Percentiles rank a stretch among this genome's conserved stretches.
phyloP scores from a whole-genome alignment of 2,113 vertebrate species.

The Aspidoscelis tigris region DNA sequence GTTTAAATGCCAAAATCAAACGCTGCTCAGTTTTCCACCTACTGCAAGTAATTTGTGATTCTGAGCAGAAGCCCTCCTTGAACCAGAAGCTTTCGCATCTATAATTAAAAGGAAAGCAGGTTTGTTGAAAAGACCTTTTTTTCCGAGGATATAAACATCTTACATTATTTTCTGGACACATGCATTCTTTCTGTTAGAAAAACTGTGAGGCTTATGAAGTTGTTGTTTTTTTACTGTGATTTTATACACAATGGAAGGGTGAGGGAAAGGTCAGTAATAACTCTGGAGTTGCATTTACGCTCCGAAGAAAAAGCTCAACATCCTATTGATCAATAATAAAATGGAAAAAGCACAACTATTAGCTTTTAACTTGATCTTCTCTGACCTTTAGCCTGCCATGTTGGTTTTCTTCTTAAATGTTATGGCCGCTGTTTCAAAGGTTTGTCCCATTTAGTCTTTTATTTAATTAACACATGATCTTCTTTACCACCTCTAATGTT shows the following conservation, averaged over 20 bases:
- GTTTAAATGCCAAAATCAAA: constrained; percentile 41
- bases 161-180: constrained; percentile 57
- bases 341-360: constrained; percentile 80
- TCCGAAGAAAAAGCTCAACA: constrained; percentile 70
- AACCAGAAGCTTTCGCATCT: constrained; percentile 13
- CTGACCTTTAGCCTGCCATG: constrained; percentile 78
- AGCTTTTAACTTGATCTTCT: constrained; percentile 79
- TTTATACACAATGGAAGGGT: constrained; percentile 77
- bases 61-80: constrained; percentile 13
- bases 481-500: constrained; percentile 69
- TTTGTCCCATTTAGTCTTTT: constrained; percentile 79
- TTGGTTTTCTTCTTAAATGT: constrained; percentile 80
- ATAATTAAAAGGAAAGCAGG: constrained; percentile 41
- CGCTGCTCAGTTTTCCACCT: constrained; percentile 41
- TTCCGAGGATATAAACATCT: constrained; percentile 53
- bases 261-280: constrained; percentile 83
- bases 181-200: constrained; percentile 62
- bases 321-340: constrained; percentile 84
- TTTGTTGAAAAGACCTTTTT: constrained; percentile 50
- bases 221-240: constrained; percentile 78
- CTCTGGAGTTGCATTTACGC: constrained; percentile 78
- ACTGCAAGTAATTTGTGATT: constrained; percentile 22
- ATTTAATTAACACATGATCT: constrained; percentile 76
- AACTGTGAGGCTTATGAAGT: constrained; percentile 78
- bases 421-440: constrained; percentile 76